Percentiles rank a stretch among this genome's conserved stretches.
These are phyloP conservation scores for Danio aesculapii DNA, from an alignment of 2,797 vertebrate genomes.

Conservation along the genomic window DNA sequence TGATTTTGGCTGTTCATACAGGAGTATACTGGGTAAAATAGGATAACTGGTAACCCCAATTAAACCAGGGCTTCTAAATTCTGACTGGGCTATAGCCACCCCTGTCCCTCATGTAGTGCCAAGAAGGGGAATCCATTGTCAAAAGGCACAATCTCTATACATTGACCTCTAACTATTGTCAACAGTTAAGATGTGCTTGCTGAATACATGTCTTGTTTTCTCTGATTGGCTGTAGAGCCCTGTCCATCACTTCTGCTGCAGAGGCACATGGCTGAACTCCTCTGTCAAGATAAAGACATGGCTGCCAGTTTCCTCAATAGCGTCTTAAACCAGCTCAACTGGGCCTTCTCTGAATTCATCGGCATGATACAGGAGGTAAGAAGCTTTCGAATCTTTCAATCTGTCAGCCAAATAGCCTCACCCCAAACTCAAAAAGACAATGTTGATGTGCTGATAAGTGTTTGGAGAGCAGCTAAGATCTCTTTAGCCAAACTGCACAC, in stretches of 20 bases:
- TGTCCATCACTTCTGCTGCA: constrained; percentile 95
- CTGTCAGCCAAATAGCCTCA: not conserved
- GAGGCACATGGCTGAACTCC: constrained; percentile 94
- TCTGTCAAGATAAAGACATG: constrained; percentile 89
- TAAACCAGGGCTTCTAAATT: too few relatives aligned
- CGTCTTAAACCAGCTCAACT: constrained; percentile 98
- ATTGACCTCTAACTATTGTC: too few relatives aligned
- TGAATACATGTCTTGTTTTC: not conserved
- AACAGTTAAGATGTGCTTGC: not conserved
- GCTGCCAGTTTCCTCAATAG: constrained; percentile 98
- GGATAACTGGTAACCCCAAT: too few relatives aligned
- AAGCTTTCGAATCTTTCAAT: not conserved
- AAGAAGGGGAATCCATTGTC: too few relatives aligned
- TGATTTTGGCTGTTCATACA: too few relatives aligned
- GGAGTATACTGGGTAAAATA: too few relatives aligned
- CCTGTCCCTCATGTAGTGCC: too few relatives aligned
- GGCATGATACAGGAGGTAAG: constrained; percentile 99
- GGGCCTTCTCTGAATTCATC: constrained; percentile 99
- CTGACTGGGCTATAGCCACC: too few relatives aligned
- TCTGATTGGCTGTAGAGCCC: constrained; percentile 84
- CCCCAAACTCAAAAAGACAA: not conserved
- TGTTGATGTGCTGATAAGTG: not conserved
- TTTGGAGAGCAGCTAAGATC: not conserved
- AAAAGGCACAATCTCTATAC: too few relatives aligned
- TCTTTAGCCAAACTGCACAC: not conserved